A percentile compares a stretch with the other conserved stretches of the same genome.
Conservation (phyloP, 2,888 invertebrate genomes). For the Clanis bilineata region DNA sequence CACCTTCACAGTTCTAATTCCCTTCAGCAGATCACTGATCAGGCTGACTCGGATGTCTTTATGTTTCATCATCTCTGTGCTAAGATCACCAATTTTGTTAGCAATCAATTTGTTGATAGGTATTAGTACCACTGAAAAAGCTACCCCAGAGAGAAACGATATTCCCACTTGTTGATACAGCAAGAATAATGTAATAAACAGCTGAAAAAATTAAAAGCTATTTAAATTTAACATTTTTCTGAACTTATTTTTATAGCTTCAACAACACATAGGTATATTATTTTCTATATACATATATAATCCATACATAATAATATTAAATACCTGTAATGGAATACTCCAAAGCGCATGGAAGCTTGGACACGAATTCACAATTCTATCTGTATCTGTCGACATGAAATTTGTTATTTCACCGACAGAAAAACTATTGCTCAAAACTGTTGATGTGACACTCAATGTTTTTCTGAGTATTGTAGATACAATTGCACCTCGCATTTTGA, state of each 20-base stretch:
- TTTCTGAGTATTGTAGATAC: slow-evolving; percentile 87
- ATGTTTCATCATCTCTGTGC: slow-evolving; percentile 92
- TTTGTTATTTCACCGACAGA: slow-evolving; percentile 95
- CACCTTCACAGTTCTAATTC: slow-evolving; percentile 94
- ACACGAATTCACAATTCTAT: slow-evolving; percentile 97
- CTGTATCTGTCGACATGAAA: slow-evolving; percentile 98
- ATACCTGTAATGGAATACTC: slow-evolving; percentile 96
- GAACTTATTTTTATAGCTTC: no score
- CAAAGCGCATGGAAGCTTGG: slow-evolving; percentile 98
- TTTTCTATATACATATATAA: neutral
- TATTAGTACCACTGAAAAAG: slow-evolving; percentile 92
- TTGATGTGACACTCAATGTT: slow-evolving; percentile 74
- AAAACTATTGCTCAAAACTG: slow-evolving; percentile 66
- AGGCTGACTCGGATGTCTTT: slow-evolving; percentile 95
- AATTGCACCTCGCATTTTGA: slow-evolving; percentile 93
- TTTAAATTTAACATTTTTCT: no score
- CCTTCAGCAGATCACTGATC: slow-evolving; percentile 92
- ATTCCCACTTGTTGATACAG: slow-evolving; percentile 94
- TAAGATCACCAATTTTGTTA: slow-evolving; percentile 92
- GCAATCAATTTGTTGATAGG: slow-evolving; percentile 96
- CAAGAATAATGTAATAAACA: slow-evolving; percentile 90
- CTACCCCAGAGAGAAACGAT: slow-evolving; percentile 94
- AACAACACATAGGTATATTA: no score
- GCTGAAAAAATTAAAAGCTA: slow-evolving; percentile 72
- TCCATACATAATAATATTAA: neutral